Base-by-base conservation (phyloP, 2,888 invertebrate genomes). In the Apodemia zela region DNA sequence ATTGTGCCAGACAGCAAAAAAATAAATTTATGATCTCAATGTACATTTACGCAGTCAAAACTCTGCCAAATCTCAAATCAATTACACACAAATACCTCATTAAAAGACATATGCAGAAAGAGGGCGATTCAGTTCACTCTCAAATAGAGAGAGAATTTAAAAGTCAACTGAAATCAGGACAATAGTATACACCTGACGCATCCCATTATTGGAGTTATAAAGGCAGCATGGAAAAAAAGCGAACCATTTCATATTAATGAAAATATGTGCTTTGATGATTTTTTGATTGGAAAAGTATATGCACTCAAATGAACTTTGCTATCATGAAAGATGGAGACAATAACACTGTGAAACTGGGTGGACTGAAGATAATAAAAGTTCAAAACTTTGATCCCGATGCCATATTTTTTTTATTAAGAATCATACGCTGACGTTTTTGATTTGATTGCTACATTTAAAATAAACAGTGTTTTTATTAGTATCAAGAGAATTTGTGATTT, bases 1-100 rank as follows among this genome's bases (percentile, higher is more conserved):
- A 77, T 67, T 75, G 76, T 63, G 67, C 69, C 29, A 72, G 73
- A 8, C 73, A 76, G 61, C 73, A 75, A 61, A 75, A 77, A 67
- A 76, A 72, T 60, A 73, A 73, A 15, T 65, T 66, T 17, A 72
- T 72, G 68, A 35, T 21, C 21, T 21, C 21, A 21, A 21, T 21
- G 68, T 4, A 59, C 68, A 49, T 68, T 72, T 72, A 62, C 25
- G 70, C 69, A 15, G 60, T 66, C 0, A 47, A 69, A 64, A 69
- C 57, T 3, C 47, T 67, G 1, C 61, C 65, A 58, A 72, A 72
- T 35, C 10, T 72, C 2, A 62, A 63, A 33, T 62, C 69, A 8
- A 67, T 71, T 33, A 73, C 71, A 38, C 70, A 72, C 42, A 74
- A 73, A 67, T 72, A 60, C 59, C 63, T 73, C 1, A 66, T 73